Base-by-base conservation (phyloP, 1,140 invertebrate species). In the Sitophilus oryzae region DNA sequence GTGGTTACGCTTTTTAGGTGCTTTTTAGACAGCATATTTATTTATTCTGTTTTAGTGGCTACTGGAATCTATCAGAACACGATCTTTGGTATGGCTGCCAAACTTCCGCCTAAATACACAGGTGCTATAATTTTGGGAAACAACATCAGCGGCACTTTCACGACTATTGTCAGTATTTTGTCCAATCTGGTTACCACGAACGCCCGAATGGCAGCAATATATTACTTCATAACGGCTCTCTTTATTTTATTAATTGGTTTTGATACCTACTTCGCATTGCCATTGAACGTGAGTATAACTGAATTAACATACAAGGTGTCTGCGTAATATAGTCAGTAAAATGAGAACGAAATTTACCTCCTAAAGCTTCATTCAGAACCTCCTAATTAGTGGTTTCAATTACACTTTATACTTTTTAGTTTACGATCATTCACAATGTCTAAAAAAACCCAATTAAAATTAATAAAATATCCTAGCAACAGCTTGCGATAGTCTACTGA, bases 1-100 rank as follows among this genome's bases (percentile, higher is more conserved):
- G n/a, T n/a, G n/a, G n/a, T n/a, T n/a, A n/a, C n/a, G n/a, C n/a
- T n/a, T n/a, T n/a, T n/a, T n/a, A n/a, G n/a, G n/a, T n/a, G n/a
- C n/a, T n/a, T n/a, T n/a, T n/a, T n/a, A n/a, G n/a, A n/a, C n/a
- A n/a, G n/a, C 19, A 52, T 15, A 18, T 25, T 43, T 34, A 3
- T 38, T 22, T 36, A 3, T n/a, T 20, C 6, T 61, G n/a, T 81
- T 79, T 37, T 74, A 91, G 89, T 85, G 76, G 91, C 92, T 56
- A 95, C 91, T 76, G 93, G 91, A 22, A 85, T 99, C 67, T 99
- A 98, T 74, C 96, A 99, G 73, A 99, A 98, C 76, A 95, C 93
- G 1, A 86, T 98, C 4, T 99, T 88, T 76, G 96, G 96, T 4
- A 82, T 97, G 72, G 93, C 91, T 18, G 93, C 94, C 0, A 88